Evolutionary conservation across 2,113 vertebrate genomes (phyloP).

Genomic region (Nansenia antarctica): DNA sequence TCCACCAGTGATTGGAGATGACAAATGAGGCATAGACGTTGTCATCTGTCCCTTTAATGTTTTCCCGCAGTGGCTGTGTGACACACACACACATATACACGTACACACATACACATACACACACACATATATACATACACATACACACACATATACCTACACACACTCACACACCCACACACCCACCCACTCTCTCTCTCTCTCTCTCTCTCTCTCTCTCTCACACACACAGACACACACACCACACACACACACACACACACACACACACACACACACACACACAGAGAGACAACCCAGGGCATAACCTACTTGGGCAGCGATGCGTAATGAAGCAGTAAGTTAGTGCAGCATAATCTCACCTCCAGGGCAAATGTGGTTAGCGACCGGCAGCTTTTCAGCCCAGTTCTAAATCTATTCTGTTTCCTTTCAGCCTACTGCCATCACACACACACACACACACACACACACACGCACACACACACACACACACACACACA

Average conservation of each 20-base stretch:
- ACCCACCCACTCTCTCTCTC: slow-evolving; percentile 4
- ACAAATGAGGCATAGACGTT: neutral
- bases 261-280: neutral
- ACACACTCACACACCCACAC: too few relatives aligned
- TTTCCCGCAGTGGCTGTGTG: slow-evolving; percentile 7
- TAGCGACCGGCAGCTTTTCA: slow-evolving; percentile 32
- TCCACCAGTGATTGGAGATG: too few relatives aligned
- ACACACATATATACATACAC: too few relatives aligned
- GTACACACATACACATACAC: too few relatives aligned
- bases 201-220: too few relatives aligned
- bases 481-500: too few relatives aligned
- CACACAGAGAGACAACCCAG: neutral
- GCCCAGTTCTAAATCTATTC: slow-evolving; percentile 9
- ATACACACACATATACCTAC: too few relatives aligned
- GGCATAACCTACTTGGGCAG: slow-evolving; percentile 68
- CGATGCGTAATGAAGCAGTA: slow-evolving; percentile 62
- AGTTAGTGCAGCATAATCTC: slow-evolving; percentile 26
- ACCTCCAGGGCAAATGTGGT: slow-evolving; percentile 51
- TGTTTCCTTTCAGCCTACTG: slow-evolving; percentile 30
- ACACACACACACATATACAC: neutral
- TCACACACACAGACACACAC: neutral
- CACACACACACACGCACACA: too few relatives aligned
- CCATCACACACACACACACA: slow-evolving; percentile 9
- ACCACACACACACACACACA: neutral
- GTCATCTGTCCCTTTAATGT: slow-evolving; percentile 23